phyloP scores from a whole-genome alignment of 2,113 vertebrate species.

The Pampusana beccarii region DNA sequence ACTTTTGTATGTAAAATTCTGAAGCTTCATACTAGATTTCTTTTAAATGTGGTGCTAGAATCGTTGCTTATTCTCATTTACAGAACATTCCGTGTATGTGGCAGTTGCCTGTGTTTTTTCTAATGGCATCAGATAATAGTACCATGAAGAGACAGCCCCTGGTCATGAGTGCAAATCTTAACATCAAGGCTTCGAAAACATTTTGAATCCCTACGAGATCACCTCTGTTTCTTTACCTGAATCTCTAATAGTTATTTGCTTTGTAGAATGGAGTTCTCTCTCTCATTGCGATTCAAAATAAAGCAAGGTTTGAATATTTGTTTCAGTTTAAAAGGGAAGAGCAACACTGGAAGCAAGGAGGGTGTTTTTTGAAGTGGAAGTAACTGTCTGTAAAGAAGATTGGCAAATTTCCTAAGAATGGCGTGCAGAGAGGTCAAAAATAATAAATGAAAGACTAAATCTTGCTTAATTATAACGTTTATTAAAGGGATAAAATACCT shows the following conservation, averaged over 20 bases:
- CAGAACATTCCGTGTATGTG: not conserved
- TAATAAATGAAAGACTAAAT: not conserved
- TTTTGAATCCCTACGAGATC: not conserved
- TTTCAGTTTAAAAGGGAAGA: not conserved
- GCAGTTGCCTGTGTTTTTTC: not conserved
- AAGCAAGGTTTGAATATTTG: not conserved
- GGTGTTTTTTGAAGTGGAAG: not conserved
- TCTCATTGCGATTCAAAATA: not conserved
- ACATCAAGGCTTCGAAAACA: not conserved
- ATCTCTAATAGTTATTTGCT: not conserved
- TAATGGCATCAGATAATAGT: not conserved
- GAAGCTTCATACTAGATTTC: not conserved
- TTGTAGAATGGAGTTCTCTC: not conserved
- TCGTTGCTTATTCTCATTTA: not conserved
- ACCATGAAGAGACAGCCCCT: not conserved
- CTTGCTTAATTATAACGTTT: too few species aligned
- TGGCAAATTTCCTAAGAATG: not conserved
- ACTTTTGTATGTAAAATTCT: not conserved
- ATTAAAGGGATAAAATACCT: not conserved
- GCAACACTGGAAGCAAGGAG: not conserved
- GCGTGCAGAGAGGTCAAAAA: not conserved
- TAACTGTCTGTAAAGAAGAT: not conserved
- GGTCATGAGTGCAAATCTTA: not conserved
- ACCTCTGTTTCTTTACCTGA: not conserved
- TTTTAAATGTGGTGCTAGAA: not conserved